Evolutionary conservation across 2,113 vertebrate genomes (phyloP), one percentile per base, ranked within the genome.

Genomic region (Astatoreochromis straeleni): DNA sequence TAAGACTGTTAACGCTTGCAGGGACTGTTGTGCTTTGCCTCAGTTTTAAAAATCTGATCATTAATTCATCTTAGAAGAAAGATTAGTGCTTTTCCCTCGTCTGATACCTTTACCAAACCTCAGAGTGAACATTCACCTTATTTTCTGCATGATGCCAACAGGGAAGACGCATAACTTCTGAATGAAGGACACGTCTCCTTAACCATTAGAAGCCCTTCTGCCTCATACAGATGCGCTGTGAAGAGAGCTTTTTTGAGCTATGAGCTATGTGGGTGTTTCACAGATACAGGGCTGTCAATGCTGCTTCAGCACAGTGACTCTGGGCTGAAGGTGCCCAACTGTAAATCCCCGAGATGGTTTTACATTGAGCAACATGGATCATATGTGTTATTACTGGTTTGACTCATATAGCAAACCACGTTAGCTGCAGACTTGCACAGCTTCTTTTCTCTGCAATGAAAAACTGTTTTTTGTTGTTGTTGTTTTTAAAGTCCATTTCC

Each of bases 61-160:
- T 42, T 51, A 26, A 17, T 58, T 9, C 5, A 45, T 49, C 14
- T 21, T 45, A 75, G 13, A 31, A 7, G 21, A 7, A 80, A 11
- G 82, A 81, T 33, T 40, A 14, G 8, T 47, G 26, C 2, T 38
- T 35, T 21, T 12, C 63, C 63, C 33, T 13, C 60, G 12, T 38
- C 33, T 38, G 33, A 65, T n/a, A 87, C 70, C 42, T 86, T 70
- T 47, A 51, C 78, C 86, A 89, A 88, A 40, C 83, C 73, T 93
- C 82, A 65, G 78, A 85, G 83, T 81, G 31, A 51, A 58, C 13
- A 5, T 47, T 84, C 35, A 55, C 55, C 40, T 78, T 10, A 35
- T 79, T 40, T 51, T 40, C 54, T 81, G 51, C 47, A 42, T 42
- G 29, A 73, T 55, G 17, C 53, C 85, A 51, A 78, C 42, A 89